Conservation (phyloP, 2,797 vertebrate species). For the Enteromius thamalakanensis region DNA sequence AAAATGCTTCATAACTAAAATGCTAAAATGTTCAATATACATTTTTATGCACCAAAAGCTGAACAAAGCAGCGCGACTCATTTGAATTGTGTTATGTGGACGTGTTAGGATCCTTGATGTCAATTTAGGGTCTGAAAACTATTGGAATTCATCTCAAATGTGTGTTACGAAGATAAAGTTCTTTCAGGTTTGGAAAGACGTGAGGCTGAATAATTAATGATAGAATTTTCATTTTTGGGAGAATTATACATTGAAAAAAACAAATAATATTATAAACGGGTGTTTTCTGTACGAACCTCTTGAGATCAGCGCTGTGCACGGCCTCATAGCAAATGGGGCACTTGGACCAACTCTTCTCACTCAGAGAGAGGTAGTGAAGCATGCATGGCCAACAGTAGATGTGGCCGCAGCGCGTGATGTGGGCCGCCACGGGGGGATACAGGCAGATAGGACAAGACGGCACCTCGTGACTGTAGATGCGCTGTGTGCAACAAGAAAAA, state of each 20-base stretch:
- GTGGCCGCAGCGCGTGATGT: constrained; percentile 96
- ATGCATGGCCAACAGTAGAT: constrained; percentile 99
- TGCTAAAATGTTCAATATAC: too few relatives aligned
- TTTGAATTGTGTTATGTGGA: too few relatives aligned
- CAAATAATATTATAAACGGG: not conserved
- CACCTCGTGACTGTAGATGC: constrained; percentile 98
- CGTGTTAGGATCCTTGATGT: too few relatives aligned
- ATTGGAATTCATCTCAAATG: too few relatives aligned
- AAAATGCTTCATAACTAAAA: too few relatives aligned
- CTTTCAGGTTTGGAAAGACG: too few relatives aligned
- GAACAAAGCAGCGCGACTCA: too few relatives aligned
- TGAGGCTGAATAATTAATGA: too few relatives aligned
- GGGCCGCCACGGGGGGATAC: constrained; percentile 93
- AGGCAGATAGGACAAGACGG: constrained; percentile 98
- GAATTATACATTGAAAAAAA: not conserved
- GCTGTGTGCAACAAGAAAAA: constrained; percentile 71
- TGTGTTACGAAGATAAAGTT: too few relatives aligned
- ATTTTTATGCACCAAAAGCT: too few relatives aligned
- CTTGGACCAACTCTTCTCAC: constrained; percentile 95
- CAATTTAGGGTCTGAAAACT: too few relatives aligned
- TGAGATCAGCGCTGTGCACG: constrained; percentile 90
- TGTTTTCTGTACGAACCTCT: constrained; percentile 81
- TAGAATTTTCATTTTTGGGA: too few relatives aligned
- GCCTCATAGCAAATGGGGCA: constrained; percentile 98
- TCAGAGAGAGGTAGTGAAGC: constrained; percentile 94